Conservation (phyloP, 2,797 vertebrate genomes). For the Rousettus madagascariensis region DNA sequence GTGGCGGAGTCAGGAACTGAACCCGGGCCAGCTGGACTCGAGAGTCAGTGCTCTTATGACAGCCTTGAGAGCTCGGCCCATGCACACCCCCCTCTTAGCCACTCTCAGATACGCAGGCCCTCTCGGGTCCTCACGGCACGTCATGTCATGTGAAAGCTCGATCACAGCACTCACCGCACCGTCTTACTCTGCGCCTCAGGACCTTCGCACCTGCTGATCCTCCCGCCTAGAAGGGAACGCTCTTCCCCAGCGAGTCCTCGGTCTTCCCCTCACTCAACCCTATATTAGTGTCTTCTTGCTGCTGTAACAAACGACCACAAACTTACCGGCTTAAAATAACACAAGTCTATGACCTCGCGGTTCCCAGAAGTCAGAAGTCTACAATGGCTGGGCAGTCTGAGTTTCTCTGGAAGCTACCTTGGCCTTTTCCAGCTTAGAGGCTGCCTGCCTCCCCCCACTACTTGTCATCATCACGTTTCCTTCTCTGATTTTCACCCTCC, state of each 20-base stretch:
- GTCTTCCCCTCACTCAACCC: background rate
- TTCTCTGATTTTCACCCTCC: background rate
- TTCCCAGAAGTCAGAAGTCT: background rate
- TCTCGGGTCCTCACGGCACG: background rate
- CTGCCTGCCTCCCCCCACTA: background rate
- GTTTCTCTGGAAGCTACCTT: background rate
- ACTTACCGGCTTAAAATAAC: background rate
- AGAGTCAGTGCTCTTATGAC: background rate
- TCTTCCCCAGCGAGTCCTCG: background rate
- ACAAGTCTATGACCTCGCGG: background rate
- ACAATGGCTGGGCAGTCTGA: background rate
- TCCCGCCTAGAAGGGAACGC: background rate
- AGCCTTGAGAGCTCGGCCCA: background rate
- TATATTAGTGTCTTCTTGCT: background rate
- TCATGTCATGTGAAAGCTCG: fast-evolving
- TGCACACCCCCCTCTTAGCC: no score
- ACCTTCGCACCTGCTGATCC: background rate
- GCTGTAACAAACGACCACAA: no score
- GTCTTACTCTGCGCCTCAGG: background rate
- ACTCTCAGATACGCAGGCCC: no score
- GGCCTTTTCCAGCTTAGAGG: background rate
- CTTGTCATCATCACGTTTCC: fast-evolving
- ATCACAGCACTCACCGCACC: fast-evolving
- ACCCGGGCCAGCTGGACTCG: fast-evolving
- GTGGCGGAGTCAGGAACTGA: background rate